Evolutionary conservation across 1,140 invertebrate species (phyloP), one percentile per base, ranked within the genome.

Genomic region (Drosophila tropicalis): DNA sequence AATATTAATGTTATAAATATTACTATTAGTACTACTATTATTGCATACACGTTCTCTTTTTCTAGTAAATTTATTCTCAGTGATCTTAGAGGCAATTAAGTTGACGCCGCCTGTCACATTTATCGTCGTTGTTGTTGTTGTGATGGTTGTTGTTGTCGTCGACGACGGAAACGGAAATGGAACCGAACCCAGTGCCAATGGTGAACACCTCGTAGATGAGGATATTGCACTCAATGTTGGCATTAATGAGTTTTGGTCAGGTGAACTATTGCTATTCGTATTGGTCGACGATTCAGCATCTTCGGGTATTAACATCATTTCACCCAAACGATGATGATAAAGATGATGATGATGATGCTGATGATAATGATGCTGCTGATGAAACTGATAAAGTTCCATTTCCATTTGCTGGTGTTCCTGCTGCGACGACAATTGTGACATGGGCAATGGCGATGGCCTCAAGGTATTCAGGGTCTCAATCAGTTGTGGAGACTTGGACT

Each of bases 1-100:
- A 62, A 68, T 87, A 87, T 66, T 83, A 67, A 69, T 66, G 75
- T 67, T 86, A 85, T 64, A 54, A 66, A 54, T 85, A 78, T 56
- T 44, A 79, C 76, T 87, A 87, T 89, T 89, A 51, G 44, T 51
- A 89, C 85, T 87, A 82, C 90, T 91, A 81, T 90, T 91, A 87
- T 91, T 91, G 80, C 90, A 91, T 74, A 91, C 86, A 87, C 90
- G 90, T 90, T 91, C 86, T 82, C 90, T 81, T 67, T 91, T 91
- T 56, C 90, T 90, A 79, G 90, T 91, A 90, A 89, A 91, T 76
- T 91, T 91, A 91, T 91, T 91, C 47, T 75, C 78, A 60, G 72
- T 78, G 69, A 75, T 81, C 72, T 72, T 81, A 54, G 73, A 62
- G 77, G 77, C 69, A 54, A 72, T 68, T 66, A 74, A 36, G 63